Base-by-base conservation (phyloP, 2,797 vertebrate genomes). In the Melanotaenia parkinsoni region DNA sequence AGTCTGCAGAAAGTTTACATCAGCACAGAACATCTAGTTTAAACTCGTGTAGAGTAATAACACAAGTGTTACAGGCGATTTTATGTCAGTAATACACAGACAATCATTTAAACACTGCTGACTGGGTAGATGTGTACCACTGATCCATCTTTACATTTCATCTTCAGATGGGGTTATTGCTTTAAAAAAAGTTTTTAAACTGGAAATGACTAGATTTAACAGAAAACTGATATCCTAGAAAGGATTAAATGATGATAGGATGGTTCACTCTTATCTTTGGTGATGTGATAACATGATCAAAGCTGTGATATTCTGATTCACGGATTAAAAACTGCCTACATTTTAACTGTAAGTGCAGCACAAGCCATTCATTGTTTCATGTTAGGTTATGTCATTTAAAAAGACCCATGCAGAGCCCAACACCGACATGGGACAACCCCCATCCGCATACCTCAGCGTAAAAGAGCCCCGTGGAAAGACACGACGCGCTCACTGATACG, bases 401-500 rank as follows among this genome's bases (percentile, higher is more conserved):
- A 38, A 35, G 61, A 73, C 67, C 51, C 62, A 65, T 4, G 7
- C 63, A 67, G 68, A 76, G 77, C n/a, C 24, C 40, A 22, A 61
- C 32, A 54, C 47, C 14, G 33, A 50, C 67, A 30, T 66, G 58
- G 87, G 88, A 84, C 90, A 58, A 75, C 92, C 92, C 92, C 89
- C 88, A 90, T 88, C 89, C 88, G 89, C 92, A 93, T 91, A 92
- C 89, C 87, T 90, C 85, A 69, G 74, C 74, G 32, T 65, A 5
- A 59, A 82, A 74, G 26, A 76, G 63, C 72, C 63, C 76, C 35
- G 58, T 77, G 81, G 80, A 91, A 64, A 81, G 94, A 88, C 92
- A 94, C 93, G 93, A 87, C 88, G 86, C 93, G 90, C 86, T 92
- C 90, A 3, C 91, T 94, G 92, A 92, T 93, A 93, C 92, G 92